Percentiles rank a stretch among this genome's conserved stretches.
Conservation (phyloP, 2,113 vertebrate genomes). For the Dolichallabes microphthalmus region DNA sequence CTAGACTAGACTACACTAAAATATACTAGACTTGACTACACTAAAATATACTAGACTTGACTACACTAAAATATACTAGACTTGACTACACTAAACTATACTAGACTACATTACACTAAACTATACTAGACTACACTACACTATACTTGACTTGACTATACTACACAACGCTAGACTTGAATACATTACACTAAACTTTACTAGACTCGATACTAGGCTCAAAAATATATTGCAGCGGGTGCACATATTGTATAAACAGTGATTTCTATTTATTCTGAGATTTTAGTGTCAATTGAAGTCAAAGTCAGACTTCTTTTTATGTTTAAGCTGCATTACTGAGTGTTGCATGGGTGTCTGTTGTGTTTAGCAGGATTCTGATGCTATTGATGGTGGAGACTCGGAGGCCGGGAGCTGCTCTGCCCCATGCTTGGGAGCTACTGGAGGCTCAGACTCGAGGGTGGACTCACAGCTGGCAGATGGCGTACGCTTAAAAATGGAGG, state of each 20-base stretch:
- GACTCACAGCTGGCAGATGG: conserved; percentile 76
- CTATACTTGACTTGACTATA: too few relatives aligned
- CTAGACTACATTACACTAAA: too few relatives aligned
- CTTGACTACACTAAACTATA: too few relatives aligned
- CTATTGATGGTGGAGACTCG: conserved; percentile 24
- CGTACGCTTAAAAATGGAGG: conserved; percentile 76
- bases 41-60: too few relatives aligned
- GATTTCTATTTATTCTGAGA: not conserved
- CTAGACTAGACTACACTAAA: too few relatives aligned
- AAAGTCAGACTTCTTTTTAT: not conserved
- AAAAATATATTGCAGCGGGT: not conserved
- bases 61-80: too few relatives aligned
- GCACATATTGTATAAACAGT: not conserved
- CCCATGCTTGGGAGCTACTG: conserved; percentile 8
- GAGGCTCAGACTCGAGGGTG: conserved; percentile 16
- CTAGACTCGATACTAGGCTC: too few relatives aligned
- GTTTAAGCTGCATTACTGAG: not conserved
- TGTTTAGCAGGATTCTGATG: conserved; percentile 17
- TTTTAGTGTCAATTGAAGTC: not conserved
- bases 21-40: too few relatives aligned
- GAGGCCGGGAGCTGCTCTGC: conserved; percentile 43
- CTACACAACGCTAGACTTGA: too few relatives aligned
- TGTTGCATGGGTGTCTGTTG: not conserved
- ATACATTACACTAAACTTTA: too few relatives aligned
- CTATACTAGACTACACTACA: too few relatives aligned